A percentile compares a stretch with the other conserved stretches of the same genome.
Evolutionary conservation across 2,888 invertebrate species (phyloP).

Genomic region (Ectemnius continuus): DNA sequence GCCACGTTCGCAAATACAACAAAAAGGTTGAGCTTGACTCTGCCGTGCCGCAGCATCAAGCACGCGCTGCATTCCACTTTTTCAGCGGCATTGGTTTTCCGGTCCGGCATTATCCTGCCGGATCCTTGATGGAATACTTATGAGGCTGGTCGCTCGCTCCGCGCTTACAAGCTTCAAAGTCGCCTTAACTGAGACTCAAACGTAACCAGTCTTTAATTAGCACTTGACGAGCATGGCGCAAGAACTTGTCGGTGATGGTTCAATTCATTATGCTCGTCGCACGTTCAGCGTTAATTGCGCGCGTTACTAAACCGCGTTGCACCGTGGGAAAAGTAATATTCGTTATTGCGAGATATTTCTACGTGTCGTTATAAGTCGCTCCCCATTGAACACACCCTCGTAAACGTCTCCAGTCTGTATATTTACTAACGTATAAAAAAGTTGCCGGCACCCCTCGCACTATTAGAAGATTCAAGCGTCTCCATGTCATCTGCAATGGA

Average conservation of each 20-base stretch:
- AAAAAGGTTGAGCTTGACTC: background rate
- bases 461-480: too few relatives aligned
- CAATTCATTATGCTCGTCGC: constrained; percentile 50
- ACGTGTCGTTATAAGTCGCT: constrained; percentile 19
- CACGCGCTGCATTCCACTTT: too few relatives aligned
- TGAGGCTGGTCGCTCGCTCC: too few relatives aligned
- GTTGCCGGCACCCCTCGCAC: background rate
- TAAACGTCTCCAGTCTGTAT: background rate
- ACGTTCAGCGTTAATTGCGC: constrained; percentile 19
- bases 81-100: too few relatives aligned
- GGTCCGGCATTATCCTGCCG: too few relatives aligned
- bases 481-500: too few relatives aligned
- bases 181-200: too few relatives aligned
- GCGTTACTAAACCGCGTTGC: constrained; percentile 19
- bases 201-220: too few relatives aligned
- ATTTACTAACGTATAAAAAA: constrained; percentile 1
- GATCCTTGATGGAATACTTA: too few relatives aligned
- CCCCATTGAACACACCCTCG: constrained; percentile 2
- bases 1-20: background rate
- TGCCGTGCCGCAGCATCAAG: too few relatives aligned
- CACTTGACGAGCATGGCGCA: background rate
- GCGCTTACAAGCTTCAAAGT: too few relatives aligned
- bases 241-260: constrained; percentile 29
- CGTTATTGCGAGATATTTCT: constrained; percentile 27
- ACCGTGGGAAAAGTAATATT: constrained; percentile 38